Conservation (phyloP, 2,797 vertebrate genomes). For the Lates japonicus region DNA sequence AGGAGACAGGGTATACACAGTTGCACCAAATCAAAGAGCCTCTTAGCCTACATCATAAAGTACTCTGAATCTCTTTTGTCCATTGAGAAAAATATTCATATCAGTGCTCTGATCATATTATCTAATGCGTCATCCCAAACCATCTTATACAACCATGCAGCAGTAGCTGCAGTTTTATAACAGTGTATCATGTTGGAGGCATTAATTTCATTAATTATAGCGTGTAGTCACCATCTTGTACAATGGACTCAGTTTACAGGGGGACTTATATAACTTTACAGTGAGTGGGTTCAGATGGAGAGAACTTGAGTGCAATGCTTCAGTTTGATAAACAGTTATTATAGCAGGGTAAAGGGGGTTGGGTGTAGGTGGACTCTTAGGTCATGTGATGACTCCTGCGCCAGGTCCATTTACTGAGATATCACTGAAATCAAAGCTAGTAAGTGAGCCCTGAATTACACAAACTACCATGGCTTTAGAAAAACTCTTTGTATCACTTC, state of each 20-base stretch:
- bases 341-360: no score
- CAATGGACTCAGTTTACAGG: slow-evolving; percentile 38
- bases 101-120: slow-evolving; percentile 16
- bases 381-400: background rate
- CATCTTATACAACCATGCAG: slow-evolving; percentile 35
- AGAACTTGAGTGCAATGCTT: background rate
- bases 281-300: background rate
- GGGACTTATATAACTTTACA: slow-evolving; percentile 50
- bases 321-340: no score
- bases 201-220: slow-evolving; percentile 47
- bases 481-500: background rate
- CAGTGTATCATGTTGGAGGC: slow-evolving; percentile 26
- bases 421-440: background rate
- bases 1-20: background rate
- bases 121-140: slow-evolving; percentile 10
- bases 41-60: background rate
- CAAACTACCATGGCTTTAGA: background rate
- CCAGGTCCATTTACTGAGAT: background rate
- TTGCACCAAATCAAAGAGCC: background rate
- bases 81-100: background rate
- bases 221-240: background rate
- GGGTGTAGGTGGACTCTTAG: no score
- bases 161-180: slow-evolving; percentile 50
- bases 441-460: no score
- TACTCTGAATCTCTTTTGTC: background rate